Evolutionary conservation across 2,797 vertebrate genomes (phyloP), one percentile per base, ranked within the genome.

Genomic region (Neosilurus mollespiculum): DNA sequence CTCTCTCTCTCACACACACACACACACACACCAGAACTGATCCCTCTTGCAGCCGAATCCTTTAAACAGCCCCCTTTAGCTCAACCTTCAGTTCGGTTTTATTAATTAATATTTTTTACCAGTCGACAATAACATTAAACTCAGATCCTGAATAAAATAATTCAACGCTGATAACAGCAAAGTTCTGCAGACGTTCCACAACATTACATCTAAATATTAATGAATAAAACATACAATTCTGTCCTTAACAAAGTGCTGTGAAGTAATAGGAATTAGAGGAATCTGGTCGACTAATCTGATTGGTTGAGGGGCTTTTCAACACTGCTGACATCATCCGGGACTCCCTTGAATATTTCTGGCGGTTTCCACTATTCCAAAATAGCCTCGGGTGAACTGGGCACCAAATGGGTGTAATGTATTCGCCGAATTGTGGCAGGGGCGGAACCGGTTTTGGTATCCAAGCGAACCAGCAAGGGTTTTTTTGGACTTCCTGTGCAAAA

Each of bases 1-100:
- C 37, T 2, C 37, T 2, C 37, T 2, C 37, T 2, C 37, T 2
- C 37, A 43, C 37, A 69, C 62, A 80, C 51, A 72, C 72, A 30
- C 37, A 75, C 81, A 65, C 70, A 30, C 24, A 30, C 70, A 66
- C 71, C 77, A 18, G 64, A 30, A 81, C 22, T 18, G 65, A 88
- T 75, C 70, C 51, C 37, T 76, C 80, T 61, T 30, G 51, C 65
- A 66, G 14, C 65, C 78, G 43, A 79, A 76, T 58, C 72, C 18
- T 70, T 10, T 20, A 43, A 67, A 20, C 10, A 9, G 20, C 43
- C 20, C 3, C 34, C 9, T 9, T 37, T 67, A 20, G 65, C 4
- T 43, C 20, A 10, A 30, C 22, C 18, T 69, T 69, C 34, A 22
- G 14, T 22, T 69, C 18, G 6, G 2, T 43, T 6, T 43, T 43